Evolutionary conservation across 1,140 invertebrate genomes (phyloP), one percentile per base, ranked within the genome.

Genomic region (Cherax quadricarinatus): DNA sequence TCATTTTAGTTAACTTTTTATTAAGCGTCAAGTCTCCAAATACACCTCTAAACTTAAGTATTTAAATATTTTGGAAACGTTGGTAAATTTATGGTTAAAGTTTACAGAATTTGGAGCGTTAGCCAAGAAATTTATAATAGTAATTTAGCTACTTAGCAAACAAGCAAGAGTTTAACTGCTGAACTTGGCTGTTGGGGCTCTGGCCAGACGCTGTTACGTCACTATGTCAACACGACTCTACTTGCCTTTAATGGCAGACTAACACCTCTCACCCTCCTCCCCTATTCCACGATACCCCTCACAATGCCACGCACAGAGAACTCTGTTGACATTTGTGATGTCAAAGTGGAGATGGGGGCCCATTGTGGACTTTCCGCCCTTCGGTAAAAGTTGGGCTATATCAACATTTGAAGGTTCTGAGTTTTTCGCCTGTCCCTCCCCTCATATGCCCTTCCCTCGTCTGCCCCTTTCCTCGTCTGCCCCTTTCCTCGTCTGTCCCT

Each of bases 291-390:
- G 48, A 12, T 85, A 24, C 41, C 5, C 7, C 30, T 24, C 30
- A 85, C 83, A 85, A 85, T 85, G 83, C 83, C n/a, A 49, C 83
- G 41, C 60, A 30, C 83, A n/a, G 83, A 53, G 83, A 30, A 49
- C 7, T 49, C 57, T 85, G 83, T 85, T 85, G 49, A 85, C 83
- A 70, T 66, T 51, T 41, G 24, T 85, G 83, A 85, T 48, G 83
- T 85, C 83, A 85, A 83, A 60, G 80, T 49, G 48, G 80, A 53
- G 80, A 82, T n/a, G 53, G 51, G 24, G 60, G 21, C 30, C 21
- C 21, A 49, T 84, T 84, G 82, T 84, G 82, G 53, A 84, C 82
- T 62, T 84, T 62, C 53, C 57, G 16, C 62, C 51, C 82, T 84
- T 62, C 53, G n/a, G 53, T 62, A 84, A 62, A 84, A 62, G 82